Percentiles rank a stretch among this genome's conserved stretches.
phyloP scores from a whole-genome alignment of 2,797 vertebrate genomes.

The Catamblyrhynchus diadema region DNA sequence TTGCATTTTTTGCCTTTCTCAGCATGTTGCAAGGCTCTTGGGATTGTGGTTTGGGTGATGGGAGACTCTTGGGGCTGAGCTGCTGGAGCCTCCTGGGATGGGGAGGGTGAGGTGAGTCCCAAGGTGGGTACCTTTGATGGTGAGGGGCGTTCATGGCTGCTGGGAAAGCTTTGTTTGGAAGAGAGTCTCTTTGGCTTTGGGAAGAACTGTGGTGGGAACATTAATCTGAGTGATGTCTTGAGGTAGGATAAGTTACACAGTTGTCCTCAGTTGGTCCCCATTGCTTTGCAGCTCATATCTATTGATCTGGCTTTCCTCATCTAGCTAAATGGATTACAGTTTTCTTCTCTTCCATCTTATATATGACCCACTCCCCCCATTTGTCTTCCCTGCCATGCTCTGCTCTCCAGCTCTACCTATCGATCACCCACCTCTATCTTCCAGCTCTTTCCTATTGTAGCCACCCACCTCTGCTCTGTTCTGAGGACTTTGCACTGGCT shows the following conservation, averaged over 20 bases:
- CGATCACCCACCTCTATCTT: background rate
- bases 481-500: background rate
- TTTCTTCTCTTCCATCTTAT: conserved; percentile 56
- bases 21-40: fast-evolving
- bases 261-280: conserved; percentile 11
- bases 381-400: background rate
- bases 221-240: background rate
- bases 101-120: background rate
- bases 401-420: conserved; percentile 22
- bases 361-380: conserved; percentile 17
- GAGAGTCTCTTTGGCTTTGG: background rate
- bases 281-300: conserved; percentile 56
- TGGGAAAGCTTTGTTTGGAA: background rate
- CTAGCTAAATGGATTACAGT: conserved; percentile 59
- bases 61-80: background rate
- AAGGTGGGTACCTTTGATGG: background rate
- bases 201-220: background rate
- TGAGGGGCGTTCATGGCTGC: background rate
- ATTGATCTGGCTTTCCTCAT: conserved; percentile 59
- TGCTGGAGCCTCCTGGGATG: background rate
- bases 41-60: background rate
- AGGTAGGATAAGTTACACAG: conserved; percentile 31
- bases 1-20: background rate
- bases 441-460: background rate
- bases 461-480: background rate